These are phyloP conservation scores for Grapholita molesta DNA, from an alignment of 1,140 invertebrate genomes.

Conservation along the genomic window DNA sequence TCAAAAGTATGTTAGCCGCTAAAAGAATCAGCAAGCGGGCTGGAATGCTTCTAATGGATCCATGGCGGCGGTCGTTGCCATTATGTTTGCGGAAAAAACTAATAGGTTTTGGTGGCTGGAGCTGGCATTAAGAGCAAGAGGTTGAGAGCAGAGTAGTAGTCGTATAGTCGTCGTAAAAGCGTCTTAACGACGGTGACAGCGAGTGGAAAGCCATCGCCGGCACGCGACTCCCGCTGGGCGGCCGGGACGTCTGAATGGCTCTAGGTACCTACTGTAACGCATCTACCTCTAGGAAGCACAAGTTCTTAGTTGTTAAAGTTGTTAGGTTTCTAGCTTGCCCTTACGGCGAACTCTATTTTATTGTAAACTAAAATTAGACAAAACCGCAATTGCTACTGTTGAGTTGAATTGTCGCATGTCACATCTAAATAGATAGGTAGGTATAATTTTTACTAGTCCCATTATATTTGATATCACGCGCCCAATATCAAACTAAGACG, in stretches of 20 bases:
- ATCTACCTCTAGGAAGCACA: background rate
- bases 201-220: constrained; percentile 44
- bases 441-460: no score
- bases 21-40: constrained; percentile 43
- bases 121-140: constrained; percentile 56
- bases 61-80: constrained; percentile 25
- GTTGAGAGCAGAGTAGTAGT: constrained; percentile 27
- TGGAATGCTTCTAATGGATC: constrained; percentile 30
- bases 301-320: no score
- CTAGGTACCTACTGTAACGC: background rate
- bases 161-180: constrained; percentile 47
- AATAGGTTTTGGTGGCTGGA: constrained; percentile 36
- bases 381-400: no score
- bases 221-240: constrained; percentile 51
- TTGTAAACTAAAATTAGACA: no score
- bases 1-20: constrained; percentile 35
- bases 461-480: no score
- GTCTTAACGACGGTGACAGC: constrained; percentile 44
- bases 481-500: no score
- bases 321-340: background rate
- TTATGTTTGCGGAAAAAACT: constrained; percentile 55
- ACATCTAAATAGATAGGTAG: no score
- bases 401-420: no score
- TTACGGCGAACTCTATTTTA: no score
- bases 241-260: constrained; percentile 17